A percentile compares a stretch with the other conserved stretches of the same genome.
Conservation (phyloP, 2,888 invertebrate genomes). For the Cylloceria caligata region DNA sequence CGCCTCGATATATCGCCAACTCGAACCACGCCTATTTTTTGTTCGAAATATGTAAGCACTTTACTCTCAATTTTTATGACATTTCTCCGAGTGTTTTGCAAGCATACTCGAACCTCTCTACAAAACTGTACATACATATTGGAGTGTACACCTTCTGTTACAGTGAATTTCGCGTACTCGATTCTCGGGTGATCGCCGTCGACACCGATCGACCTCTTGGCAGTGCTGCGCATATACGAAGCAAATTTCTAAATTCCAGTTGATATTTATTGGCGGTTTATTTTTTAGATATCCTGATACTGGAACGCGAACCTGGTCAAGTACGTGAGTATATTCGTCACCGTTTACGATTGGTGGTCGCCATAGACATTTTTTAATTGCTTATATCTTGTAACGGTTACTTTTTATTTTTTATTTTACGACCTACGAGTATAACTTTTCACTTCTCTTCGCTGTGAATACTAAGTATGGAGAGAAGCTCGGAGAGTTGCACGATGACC, state of each 20-base stretch:
- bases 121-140: constrained; percentile 34
- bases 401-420: constrained; percentile 43
- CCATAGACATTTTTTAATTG: constrained; percentile 56
- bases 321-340: constrained; percentile 23
- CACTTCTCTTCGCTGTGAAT: constrained; percentile 30
- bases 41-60: constrained; percentile 40
- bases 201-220: constrained; percentile 3
- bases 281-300: background rate
- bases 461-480: constrained; percentile 9
- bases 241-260: background rate
- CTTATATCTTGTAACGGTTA: constrained; percentile 45
- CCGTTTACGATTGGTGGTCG: constrained; percentile 32
- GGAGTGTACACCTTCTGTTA: background rate
- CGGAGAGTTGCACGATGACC: constrained; percentile 52
- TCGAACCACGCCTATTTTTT: constrained; percentile 48
- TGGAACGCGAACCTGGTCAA: background rate
- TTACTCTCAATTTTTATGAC: constrained; percentile 39
- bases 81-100: constrained; percentile 25
- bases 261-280: background rate
- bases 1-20: constrained; percentile 19
- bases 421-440: constrained; percentile 23
- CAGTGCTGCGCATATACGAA: background rate
- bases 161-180: background rate
- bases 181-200: constrained; percentile 7
- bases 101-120: constrained; percentile 31